Evolutionary conservation across 2,113 vertebrate species (phyloP), one percentile per base, ranked within the genome.

Genomic region (Isichthys henryi): DNA sequence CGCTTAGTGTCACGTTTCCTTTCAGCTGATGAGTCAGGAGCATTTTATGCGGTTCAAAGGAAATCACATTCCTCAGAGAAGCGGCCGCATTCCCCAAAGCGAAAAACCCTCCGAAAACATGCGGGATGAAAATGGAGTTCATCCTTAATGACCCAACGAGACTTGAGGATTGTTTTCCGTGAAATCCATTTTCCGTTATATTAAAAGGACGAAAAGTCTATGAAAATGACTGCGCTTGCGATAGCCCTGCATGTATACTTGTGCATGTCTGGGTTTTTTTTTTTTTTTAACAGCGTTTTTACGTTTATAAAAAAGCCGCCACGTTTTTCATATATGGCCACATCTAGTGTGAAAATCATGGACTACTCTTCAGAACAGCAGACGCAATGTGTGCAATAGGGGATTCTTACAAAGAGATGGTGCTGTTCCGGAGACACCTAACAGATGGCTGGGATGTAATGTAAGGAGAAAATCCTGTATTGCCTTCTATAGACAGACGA

Each of bases 41-140:
- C 86, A 80, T 48, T 88, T 88, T 88, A 52, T 88, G 66, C 86
- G 58, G 27, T 91, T 88, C 50, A 88, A 27, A 89, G 89, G 35
- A 82, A 48, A 70, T 52, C 82, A 88, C 23, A 48, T 84, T 56
- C 86, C 46, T 56, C 88, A 31, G 70, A 77, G 66, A 88, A 77
- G 70, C 87, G 87, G 52, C 23, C 77, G 48, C 87, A 87, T 90
- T 58, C 89, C 90, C 77, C 87, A 89, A 70, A 84, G 89, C 89
- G 6, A 89, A 90, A 84, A 62, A 87, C 82, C 86, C 86, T 77
- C 87, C 80, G 39, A 88, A 88, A 91, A 83, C 85, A 90, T 86
- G 88, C 77, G 89, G 87, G 87, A 91, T 88, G 91, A 90, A 90
- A 92, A 92, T 90, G 88, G 89, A 90, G 90, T 91, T 89, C 85